Percentiles rank a stretch among this genome's conserved stretches.
Conservation (phyloP, 1,140 invertebrate species). For the Oreohelix idahoensis region DNA sequence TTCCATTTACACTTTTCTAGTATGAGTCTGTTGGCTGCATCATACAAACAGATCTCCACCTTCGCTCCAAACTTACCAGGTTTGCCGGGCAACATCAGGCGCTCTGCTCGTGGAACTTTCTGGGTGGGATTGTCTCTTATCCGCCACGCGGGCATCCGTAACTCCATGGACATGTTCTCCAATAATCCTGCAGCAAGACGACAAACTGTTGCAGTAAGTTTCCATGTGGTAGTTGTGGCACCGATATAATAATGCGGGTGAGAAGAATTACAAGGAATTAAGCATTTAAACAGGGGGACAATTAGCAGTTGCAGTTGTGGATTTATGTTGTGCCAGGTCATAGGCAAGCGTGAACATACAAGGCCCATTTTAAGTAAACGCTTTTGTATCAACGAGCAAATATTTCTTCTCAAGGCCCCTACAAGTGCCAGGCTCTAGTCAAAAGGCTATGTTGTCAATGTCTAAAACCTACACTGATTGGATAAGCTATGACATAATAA, state of each 20-base stretch:
- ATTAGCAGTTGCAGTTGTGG: not conserved
- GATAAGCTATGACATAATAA: too few relatives aligned
- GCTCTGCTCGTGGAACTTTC: constrained; percentile 80
- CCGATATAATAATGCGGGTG: not conserved
- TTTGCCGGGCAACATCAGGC: constrained; percentile 81
- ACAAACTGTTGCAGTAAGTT: constrained; percentile 62
- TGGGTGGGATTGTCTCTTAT: constrained; percentile 78
- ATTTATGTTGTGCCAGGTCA: too few relatives aligned
- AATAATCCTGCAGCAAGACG: constrained; percentile 66
- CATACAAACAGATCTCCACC: constrained; percentile 43
- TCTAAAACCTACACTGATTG: too few relatives aligned
- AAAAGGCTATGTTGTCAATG: too few relatives aligned
- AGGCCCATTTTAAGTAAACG: too few relatives aligned
- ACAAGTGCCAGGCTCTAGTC: too few relatives aligned
- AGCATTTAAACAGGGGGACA: not conserved
- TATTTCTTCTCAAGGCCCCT: too few relatives aligned
- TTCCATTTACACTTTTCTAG: not conserved
- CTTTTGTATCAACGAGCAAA: too few relatives aligned
- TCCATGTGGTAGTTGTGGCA: too few relatives aligned
- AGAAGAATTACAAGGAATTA: not conserved
- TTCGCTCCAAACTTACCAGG: constrained; percentile 62
- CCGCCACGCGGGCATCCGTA: constrained; percentile 61
- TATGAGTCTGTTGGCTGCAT: not conserved
- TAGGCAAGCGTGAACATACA: too few relatives aligned
- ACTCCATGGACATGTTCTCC: constrained; percentile 65